Base-by-base conservation (phyloP, 2,113 vertebrate species). In the Dipodomys merriami region DNA sequence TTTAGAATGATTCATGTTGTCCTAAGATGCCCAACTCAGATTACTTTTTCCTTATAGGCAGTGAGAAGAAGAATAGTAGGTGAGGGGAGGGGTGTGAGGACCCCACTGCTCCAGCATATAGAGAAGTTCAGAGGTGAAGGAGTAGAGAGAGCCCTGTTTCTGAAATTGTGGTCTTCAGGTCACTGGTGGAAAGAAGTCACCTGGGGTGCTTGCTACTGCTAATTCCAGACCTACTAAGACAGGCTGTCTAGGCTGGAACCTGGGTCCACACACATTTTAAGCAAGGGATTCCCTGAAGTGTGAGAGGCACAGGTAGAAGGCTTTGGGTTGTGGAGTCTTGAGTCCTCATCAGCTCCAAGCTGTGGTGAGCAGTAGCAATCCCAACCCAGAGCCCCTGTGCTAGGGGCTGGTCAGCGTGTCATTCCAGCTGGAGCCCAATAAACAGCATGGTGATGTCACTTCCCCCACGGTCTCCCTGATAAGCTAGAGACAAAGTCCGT, bases 1-100 rank as follows among this genome's bases (percentile, higher is more conserved):
- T 84, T 92, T 64, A 88, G 81, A 91, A 93, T 87, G 83, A 49
- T 20, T 90, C 16, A 2, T 25, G 10, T 84, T 60, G 77, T 57
- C 53, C 53, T 15, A 65, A 76, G 62, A 76, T 20, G 74, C 29
- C 23, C 33, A 65, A n/a, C 53, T 65, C 39, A 69, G 73, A 64
- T 64, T 39, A 23, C 69, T 35, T 92, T 53, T 74, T 81, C 76
- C 74, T 60, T 7, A 7, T 25, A 65, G 69, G 35, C 44, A 77
- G 23, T 16, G 49, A 82, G 80, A 77, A 19, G 73, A 82, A 57
- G 33, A 46, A 69, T 23, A 49, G 15, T 60, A 67, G 64, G 64
- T 67, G 64, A 10, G 33, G 60, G 81, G 62, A 73, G 16, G 27
- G 35, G 60, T 62, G 39, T 39, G 53, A 64, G 57, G 2, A 15